These are phyloP conservation scores for Schrankia costaestrigalis DNA, from an alignment of 2,888 invertebrate genomes.

Conservation along the genomic window DNA sequence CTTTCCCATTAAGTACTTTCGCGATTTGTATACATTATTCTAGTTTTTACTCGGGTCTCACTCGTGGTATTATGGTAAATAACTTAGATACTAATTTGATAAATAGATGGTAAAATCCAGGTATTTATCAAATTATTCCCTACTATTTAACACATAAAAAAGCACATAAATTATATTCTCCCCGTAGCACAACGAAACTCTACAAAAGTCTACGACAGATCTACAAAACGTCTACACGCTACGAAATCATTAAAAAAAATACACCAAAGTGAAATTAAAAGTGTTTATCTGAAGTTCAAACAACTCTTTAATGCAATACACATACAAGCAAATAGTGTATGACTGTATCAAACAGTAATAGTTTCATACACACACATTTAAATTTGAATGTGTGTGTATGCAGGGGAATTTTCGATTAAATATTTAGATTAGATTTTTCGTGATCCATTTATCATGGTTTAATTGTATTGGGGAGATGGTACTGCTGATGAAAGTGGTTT, in stretches of 20 bases:
- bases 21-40: too few relatives aligned
- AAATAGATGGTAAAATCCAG: too few relatives aligned
- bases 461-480: constrained; percentile 69
- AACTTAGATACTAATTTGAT: too few relatives aligned
- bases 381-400: constrained; percentile 45
- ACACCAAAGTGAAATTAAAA: too few relatives aligned
- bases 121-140: too few relatives aligned
- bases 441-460: constrained; percentile 77
- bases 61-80: too few relatives aligned
- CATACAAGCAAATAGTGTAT: constrained; percentile 4
- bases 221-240: constrained; percentile 9
- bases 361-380: constrained; percentile 13
- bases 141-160: too few relatives aligned
- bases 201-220: constrained; percentile 8
- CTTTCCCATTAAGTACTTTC: too few relatives aligned
- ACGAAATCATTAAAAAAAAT: constrained; percentile 1
- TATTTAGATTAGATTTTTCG: constrained; percentile 80
- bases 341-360: constrained; percentile 24
- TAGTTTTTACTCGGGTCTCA: too few relatives aligned
- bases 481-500: constrained; percentile 55
- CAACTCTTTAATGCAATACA: constrained; percentile 16
- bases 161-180: too few relatives aligned
- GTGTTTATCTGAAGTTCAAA: constrained; percentile 8
- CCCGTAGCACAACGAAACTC: too few relatives aligned
- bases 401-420: constrained; percentile 78